Conservation (phyloP, 2,113 vertebrate genomes). For the Oriolus oriolus region DNA sequence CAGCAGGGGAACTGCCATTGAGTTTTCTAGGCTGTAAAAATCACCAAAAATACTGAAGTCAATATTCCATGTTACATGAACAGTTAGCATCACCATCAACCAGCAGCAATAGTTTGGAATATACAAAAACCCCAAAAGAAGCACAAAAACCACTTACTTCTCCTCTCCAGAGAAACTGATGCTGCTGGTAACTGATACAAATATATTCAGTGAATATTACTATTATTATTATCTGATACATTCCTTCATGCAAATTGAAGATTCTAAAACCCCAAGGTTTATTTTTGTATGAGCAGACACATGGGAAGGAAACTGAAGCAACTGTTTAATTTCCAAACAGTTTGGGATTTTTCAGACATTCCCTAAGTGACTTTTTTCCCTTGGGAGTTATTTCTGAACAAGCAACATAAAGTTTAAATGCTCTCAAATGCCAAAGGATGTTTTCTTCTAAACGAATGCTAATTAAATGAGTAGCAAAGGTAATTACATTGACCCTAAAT, state of each 20-base stretch:
- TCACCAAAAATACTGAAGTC: neutral
- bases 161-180: neutral
- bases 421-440: neutral
- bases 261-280: neutral
- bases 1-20: neutral
- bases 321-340: neutral
- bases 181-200: neutral
- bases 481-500: neutral
- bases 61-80: neutral
- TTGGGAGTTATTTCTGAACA: neutral
- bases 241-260: neutral
- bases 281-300: neutral
- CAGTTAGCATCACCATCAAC: neutral
- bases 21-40: neutral
- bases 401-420: neutral
- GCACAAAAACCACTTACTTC: neutral
- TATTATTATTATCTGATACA: neutral
- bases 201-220: neutral
- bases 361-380: neutral
- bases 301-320: neutral
- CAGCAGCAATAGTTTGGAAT: neutral
- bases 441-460: neutral
- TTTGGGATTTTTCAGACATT: neutral
- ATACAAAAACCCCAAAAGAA: neutral
- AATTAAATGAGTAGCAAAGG: neutral